Evolutionary conservation across 2,888 invertebrate species (phyloP), one percentile per base, ranked within the genome.

Genomic region (Meiosimyza platycephala): DNA sequence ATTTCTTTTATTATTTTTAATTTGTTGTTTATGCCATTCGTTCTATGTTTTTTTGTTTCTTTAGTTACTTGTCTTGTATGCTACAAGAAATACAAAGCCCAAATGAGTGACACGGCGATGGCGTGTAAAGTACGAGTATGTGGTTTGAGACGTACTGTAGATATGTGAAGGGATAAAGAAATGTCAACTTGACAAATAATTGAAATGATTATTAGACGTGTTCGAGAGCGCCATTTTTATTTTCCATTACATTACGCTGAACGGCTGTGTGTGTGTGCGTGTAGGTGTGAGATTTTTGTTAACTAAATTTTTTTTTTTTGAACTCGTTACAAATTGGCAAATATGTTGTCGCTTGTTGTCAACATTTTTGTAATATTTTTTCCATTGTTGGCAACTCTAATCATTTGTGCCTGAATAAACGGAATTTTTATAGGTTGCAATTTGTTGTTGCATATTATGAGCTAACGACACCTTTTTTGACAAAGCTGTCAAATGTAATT

Each of bases 121-220:
- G 40, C 40, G 18, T 16, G 54, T 18, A 54, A n/a, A 16, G 54
- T n/a, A 16, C n/a, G n/a, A 7, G 54, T 18, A 15, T 16, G 13
- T 18, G 12, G 54, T 18, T 40, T 9, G 40, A 7, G 9, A 9
- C 9, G 40, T 40, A 40, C n/a, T n/a, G n/a, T n/a, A n/a, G 1
- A 40, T 40, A 40, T 40, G 40, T 6, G 9, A 5, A 40, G 40
- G 28, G 33, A 68, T 68, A 50, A 68, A 62, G 68, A 69, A 69
- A 60, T 47, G 62, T 62, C 69, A 69, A 69, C 60, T 69, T 60
- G 69, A 69, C 69, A 62, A 62, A 52, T 62, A 69, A 69, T 69
- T 69, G 69, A 60, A 69, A 69, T 62, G 60, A 69, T 62, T 60
- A 68, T 67, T 55, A 55, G 67, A 67, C 55, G 54, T 67, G 67